phyloP scores from a whole-genome alignment of 1,140 invertebrate genomes.

The Nephila pilipes region DNA sequence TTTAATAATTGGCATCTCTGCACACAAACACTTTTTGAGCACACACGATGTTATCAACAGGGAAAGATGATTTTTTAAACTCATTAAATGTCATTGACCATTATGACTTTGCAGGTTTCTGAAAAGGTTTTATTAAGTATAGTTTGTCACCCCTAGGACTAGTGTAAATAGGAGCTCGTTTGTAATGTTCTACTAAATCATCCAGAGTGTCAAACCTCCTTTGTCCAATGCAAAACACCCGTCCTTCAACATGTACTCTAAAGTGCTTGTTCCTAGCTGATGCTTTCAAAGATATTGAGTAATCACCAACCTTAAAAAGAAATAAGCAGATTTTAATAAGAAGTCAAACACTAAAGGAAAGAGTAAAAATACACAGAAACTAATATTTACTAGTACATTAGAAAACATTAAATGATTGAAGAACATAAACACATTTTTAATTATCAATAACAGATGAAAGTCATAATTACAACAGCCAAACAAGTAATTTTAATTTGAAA shows the following conservation, averaged over 20 bases:
- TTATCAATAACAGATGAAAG: too few relatives aligned
- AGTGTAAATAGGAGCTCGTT: constrained; percentile 98
- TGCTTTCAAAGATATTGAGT: constrained; percentile 98
- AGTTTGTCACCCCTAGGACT: constrained; percentile 97
- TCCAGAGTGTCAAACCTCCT: constrained; percentile 97
- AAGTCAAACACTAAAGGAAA: too few relatives aligned
- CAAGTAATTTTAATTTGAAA: too few relatives aligned
- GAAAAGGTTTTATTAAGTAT: constrained; percentile 93
- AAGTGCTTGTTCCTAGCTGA: constrained; percentile 99
- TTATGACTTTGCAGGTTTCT: constrained; percentile 76
- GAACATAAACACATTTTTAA: too few relatives aligned
- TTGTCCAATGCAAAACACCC: constrained; percentile 97
- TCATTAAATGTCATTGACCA: constrained; percentile 20
- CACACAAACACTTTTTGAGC: constrained; percentile 2
- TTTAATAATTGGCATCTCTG: neutral
- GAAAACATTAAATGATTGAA: too few relatives aligned
- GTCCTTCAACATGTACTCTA: constrained; percentile 97
- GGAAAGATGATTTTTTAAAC: constrained; percentile 20
- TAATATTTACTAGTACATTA: too few relatives aligned
- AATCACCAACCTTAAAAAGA: constrained; percentile 94
- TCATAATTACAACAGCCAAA: too few relatives aligned
- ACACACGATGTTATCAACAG: constrained; percentile 13
- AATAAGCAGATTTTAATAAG: neutral
- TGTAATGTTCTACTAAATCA: constrained; percentile 98
- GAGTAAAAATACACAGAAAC: too few relatives aligned